Conservation (phyloP, 2,797 vertebrate genomes). For the Tragopan temminckii region DNA sequence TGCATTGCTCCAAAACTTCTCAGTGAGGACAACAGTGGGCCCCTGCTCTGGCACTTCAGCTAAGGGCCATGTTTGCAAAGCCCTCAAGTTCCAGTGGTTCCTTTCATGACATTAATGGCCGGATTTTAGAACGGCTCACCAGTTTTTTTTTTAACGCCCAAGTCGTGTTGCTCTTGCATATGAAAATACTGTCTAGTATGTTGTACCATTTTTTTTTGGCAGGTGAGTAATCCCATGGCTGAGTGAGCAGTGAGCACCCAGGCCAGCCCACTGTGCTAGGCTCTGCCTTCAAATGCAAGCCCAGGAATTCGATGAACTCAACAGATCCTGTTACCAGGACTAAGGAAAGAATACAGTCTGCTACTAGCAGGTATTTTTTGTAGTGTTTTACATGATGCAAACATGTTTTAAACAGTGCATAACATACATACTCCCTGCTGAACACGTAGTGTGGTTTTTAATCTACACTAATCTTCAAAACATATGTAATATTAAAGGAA, state of each 20-base stretch:
- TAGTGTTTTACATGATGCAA: not conserved
- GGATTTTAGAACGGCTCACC: not conserved
- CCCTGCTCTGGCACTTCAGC: not conserved
- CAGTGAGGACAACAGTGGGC: not conserved
- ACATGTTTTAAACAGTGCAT: not conserved
- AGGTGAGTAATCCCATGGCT: not conserved
- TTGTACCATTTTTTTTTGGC: not conserved
- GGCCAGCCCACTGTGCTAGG: not conserved
- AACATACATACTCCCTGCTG: not conserved
- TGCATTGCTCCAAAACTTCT: not conserved
- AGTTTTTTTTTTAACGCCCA: not conserved
- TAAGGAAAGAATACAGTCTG: not conserved
- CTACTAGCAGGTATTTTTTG: not conserved
- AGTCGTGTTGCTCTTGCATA: not conserved
- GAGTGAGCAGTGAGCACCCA: not conserved
- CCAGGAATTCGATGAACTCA: not conserved
- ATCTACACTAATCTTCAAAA: slow-evolving; percentile 52
- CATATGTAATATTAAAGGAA: slow-evolving; percentile 74
- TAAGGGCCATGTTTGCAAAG: not conserved
- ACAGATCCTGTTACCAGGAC: not conserved
- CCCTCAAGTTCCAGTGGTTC: not conserved
- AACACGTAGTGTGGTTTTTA: slow-evolving; percentile 26
- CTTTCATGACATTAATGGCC: not conserved
- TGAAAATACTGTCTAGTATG: not conserved
- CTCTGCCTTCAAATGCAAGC: not conserved